Evolutionary conservation across 1,140 invertebrate species (phyloP).

Genomic region (Drosophila funebris): DNA sequence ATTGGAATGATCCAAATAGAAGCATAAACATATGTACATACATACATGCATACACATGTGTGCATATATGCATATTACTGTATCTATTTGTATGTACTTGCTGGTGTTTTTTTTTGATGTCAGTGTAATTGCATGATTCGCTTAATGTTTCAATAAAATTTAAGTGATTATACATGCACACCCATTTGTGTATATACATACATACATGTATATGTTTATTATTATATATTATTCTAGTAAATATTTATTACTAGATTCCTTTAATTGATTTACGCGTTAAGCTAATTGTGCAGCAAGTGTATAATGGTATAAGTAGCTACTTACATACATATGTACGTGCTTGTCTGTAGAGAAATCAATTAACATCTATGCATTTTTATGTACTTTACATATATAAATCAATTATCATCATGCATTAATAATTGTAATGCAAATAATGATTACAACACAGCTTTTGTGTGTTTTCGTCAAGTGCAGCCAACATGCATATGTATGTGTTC

Average conservation of each 20-base stretch:
- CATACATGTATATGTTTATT: not conserved
- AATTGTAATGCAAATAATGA: not conserved
- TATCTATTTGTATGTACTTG: not conserved
- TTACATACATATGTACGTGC: not conserved
- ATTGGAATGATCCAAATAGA: conserved; percentile 19
- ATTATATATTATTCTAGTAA: not conserved
- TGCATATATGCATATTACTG: not conserved
- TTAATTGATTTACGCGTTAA: conserved; percentile 18
- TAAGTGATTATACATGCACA: not conserved
- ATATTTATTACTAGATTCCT: not conserved
- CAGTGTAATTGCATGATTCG: not conserved
- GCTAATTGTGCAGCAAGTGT: not conserved
- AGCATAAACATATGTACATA: not conserved
- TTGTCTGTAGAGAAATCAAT: not conserved
- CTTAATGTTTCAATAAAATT: conserved; percentile 7
- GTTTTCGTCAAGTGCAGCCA: too few relatives aligned
- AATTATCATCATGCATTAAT: not conserved
- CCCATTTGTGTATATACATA: not conserved
- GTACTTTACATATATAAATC: not conserved
- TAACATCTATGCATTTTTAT: not conserved
- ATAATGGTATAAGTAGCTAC: not conserved
- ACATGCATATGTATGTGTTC: not conserved
- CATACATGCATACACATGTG: not conserved
- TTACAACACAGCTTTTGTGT: not conserved
- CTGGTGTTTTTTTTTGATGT: not conserved